Evolutionary conservation across 2,797 vertebrate species (phyloP).

Genomic region (Lepus townsendii): DNA sequence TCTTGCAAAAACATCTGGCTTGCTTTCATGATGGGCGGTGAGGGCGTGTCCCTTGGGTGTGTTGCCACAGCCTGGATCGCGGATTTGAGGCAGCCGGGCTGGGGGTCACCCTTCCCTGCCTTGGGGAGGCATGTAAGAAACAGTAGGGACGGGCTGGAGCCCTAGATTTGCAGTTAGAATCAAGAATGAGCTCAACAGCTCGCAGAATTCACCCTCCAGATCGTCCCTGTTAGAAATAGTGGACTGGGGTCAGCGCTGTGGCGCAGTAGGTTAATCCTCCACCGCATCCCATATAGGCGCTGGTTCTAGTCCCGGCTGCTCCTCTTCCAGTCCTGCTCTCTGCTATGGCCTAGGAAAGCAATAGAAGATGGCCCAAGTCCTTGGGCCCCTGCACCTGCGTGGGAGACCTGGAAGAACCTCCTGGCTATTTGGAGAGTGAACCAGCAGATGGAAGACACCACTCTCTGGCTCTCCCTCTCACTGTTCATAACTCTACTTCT

Average conservation of each 20-base stretch:
- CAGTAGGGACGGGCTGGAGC: conserved; percentile 22
- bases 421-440: too few species aligned
- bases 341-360: too few species aligned
- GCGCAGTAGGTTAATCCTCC: too few species aligned
- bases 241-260: background rate
- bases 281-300: too few species aligned
- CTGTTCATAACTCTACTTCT: too few species aligned
- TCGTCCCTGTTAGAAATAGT: conserved; percentile 65
- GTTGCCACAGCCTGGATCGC: background rate
- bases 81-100: accelerated
- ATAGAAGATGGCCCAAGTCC: too few species aligned
- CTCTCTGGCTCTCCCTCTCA: too few species aligned
- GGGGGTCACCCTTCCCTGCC: background rate
- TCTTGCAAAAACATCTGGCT: background rate
- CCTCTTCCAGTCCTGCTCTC: too few species aligned
- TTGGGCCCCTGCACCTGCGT: too few species aligned
- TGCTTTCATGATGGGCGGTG: background rate
- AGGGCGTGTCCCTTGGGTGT: background rate
- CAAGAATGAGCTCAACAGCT: conserved; percentile 58
- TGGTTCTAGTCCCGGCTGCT: too few species aligned
- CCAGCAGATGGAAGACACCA: too few species aligned
- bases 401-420: too few species aligned
- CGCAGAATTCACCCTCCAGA: conserved; percentile 59
- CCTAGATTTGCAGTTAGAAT: conserved; percentile 63
- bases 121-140: background rate